Base-by-base conservation (phyloP, 2,888 invertebrate genomes). In the Uropetala carovei region DNA sequence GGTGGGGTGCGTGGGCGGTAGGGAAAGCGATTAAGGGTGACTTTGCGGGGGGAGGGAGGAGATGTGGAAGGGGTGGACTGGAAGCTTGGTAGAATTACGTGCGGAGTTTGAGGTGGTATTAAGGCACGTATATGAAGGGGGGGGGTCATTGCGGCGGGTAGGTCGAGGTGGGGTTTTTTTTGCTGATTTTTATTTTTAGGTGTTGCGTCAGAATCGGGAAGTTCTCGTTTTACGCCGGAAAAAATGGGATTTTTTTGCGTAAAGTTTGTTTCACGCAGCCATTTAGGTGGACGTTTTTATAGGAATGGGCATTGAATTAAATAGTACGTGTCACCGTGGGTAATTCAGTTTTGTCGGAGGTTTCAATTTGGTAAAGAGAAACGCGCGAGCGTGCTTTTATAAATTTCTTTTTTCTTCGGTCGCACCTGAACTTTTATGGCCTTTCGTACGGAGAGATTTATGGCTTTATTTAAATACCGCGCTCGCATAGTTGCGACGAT, bases 111-210 rank as follows among this genome's bases (percentile, higher is more conserved):
- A 11, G 68, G 7, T 22, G n/a, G 68, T 68, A 75, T 27, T 22
- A 75, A 27, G 9, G 75, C 75, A 75, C 75, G 75, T 75, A 27
- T 27, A 22, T 27, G 22, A 5, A 5, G 43, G 43, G 43, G 43
- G 43, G 43, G 43, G 43, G 43, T 43, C 43, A 27, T 27, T 27
- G 22, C 75, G 11, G 27, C 22, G 22, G 11, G 18, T 27, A 75
- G 75, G 75, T 75, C 27, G 75, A 75, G 75, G 75, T 27, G 22
- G 75, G 75, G 75, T 75, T 75, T n/a, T 75, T 75, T 75, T 22
- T 22, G 22, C 75, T 14, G n/a, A 22, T 10, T 4, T 27, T 27
- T 13, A 22, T 75, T 75, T 75, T 75, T 22, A 22, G 13, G 7
- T 75, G 27, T 75, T 75, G 22, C 22, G 75, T 22, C 27, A 27